Evolutionary conservation across 2,888 invertebrate genomes (phyloP), one percentile per base, ranked within the genome.

Genomic region (Polietes domitor): DNA sequence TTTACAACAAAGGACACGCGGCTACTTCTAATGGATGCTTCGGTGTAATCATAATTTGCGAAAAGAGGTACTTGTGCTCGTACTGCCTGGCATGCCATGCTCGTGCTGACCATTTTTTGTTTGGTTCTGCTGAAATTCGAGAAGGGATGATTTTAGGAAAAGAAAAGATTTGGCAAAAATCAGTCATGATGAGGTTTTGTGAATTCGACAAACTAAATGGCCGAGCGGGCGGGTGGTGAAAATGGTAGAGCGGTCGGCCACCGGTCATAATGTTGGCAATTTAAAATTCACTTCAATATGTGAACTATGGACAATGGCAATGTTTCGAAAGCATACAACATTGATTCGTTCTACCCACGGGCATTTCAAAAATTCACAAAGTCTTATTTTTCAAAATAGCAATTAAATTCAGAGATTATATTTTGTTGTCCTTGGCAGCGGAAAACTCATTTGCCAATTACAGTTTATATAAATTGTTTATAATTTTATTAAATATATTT

Each of bases 1-100:
- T 43, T 68, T 43, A 15, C 43, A 68, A 68, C 68, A 72, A 80
- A 70, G 61, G 82, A 77, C 77, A 83, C 83, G 77, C 77, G 83
- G 70, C 73, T 77, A 71, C 53, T 80, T 83, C 55, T 61, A 83
- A 77, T 68, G 41, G 41, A 41, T 58, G 73, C 41, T 24, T 28
- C 61, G 41, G 41, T 80, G 77, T 70, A 63, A 80, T 80, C 73
- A 83, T 80, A 74, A 80, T 77, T 73, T 77, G 24, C 41, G 41
- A 65, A 73, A 3, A 50, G n/a, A 32, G 71, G 50, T 71, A 71
- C 17, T 5, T 26, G 15, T 47, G n/a, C 21, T 7, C n/a, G 37
- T 55, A 19, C 21, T 19, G 32, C 50, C 4, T 47, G 10, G 26
- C 37, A 19, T 24, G 28, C 37, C 55, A 55, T 9, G 9, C 37